These are phyloP conservation scores for Andricus quercusramuli DNA, from an alignment of 2,888 invertebrate genomes.

Conservation along the genomic window DNA sequence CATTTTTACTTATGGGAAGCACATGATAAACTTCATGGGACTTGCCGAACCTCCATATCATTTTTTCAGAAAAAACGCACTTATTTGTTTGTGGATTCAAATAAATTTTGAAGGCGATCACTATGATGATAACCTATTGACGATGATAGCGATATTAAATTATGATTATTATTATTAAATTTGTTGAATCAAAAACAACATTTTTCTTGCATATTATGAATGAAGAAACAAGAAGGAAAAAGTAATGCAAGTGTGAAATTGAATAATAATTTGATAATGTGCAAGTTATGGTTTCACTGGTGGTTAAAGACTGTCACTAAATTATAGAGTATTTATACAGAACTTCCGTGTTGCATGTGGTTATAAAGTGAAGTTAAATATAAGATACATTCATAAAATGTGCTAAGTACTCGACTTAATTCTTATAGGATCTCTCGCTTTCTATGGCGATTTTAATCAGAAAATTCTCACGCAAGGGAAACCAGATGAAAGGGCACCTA, in stretches of 20 bases:
- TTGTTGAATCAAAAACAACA: too few relatives aligned
- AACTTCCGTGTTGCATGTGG: not conserved
- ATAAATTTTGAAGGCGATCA: too few relatives aligned
- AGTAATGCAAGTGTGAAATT: not conserved
- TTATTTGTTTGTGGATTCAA: too few relatives aligned
- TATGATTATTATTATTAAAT: too few relatives aligned
- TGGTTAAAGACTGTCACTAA: slow-evolving; percentile 27
- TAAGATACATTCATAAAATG: slow-evolving; percentile 13
- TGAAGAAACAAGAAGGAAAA: not conserved
- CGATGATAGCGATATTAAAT: too few relatives aligned
- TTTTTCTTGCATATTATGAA: too few relatives aligned
- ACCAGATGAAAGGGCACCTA: slow-evolving; percentile 45
- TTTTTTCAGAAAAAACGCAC: too few relatives aligned
- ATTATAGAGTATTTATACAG: slow-evolving; percentile 13
- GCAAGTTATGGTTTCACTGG: slow-evolving; percentile 8
- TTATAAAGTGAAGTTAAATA: not conserved
- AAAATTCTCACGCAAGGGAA: slow-evolving; percentile 39
- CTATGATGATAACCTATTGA: too few relatives aligned
- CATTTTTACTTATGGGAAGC: too few relatives aligned
- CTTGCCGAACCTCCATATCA: too few relatives aligned
- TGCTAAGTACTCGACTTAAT: slow-evolving; percentile 13
- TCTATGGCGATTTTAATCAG: slow-evolving; percentile 38
- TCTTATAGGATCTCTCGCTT: slow-evolving; percentile 37
- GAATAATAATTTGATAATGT: not conserved
- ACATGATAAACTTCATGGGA: too few relatives aligned